Evolutionary conservation across 2,888 invertebrate genomes (phyloP), one percentile per base, ranked within the genome.

Genomic region (Calameuta idolon): DNA sequence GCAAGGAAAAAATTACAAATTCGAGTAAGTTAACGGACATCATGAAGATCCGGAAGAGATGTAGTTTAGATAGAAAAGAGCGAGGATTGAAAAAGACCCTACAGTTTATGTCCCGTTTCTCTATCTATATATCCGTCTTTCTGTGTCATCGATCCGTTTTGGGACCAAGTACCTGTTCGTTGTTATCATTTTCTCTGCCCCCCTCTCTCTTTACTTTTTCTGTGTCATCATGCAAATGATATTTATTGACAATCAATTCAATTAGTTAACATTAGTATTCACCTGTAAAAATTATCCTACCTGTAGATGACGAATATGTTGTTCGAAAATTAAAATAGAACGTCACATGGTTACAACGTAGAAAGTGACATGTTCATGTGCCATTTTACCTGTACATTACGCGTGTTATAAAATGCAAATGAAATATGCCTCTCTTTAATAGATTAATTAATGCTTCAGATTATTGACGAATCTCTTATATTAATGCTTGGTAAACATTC

Each of bases 211-310:
- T 79, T 74, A 75, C 79, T 79, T 75, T 35, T 77, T 77, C 73
- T 33, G 69, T 76, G 73, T 33, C 11, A 69, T 34, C 75, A 40
- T 80, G 83, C 79, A 81, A 75, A 76, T 82, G 83, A 76, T 78
- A 84, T 84, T 84, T 80, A 84, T 85, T 80, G 85, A 85, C 83
- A 85, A 85, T 85, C 84, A 84, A 81, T 83, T 83, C 81, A 84
- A 76, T 84, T 82, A 82, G n/a, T 79, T 83, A 80, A 79, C 71
- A 80, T 71, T 71, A 71, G 71, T 71, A 71, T 33, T 71, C 31
- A 71, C 71, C 71, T 12, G 33, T 15, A 31, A 31, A 2, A 33
- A 34, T 34, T 34, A 71, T 34, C 34, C 33, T 71, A 3, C 34
- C 71, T 71, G 33, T 12, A 34, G 23, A 71, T 15, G 33, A 71